Conservation (phyloP, 2,113 vertebrate species). For the Sinocyclocheilus grahami region DNA sequence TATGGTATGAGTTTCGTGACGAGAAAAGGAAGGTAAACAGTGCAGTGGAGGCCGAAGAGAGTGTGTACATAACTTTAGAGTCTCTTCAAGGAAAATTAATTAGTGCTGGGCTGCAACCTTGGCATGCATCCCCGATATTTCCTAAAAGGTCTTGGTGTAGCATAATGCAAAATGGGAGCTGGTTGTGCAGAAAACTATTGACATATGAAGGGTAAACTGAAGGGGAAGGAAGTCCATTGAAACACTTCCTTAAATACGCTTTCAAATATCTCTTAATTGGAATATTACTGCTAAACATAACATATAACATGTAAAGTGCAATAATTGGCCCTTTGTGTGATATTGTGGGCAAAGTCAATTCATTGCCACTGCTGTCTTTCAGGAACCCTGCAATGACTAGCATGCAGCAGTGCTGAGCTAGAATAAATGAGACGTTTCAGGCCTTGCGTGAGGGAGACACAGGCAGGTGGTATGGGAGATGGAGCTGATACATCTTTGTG, state of each 20-base stretch:
- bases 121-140: conserved; percentile 63
- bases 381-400: conserved; percentile 69
- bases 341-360: conserved; percentile 54
- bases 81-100: conserved; percentile 66
- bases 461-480: conserved; percentile 48
- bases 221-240: conserved; percentile 61
- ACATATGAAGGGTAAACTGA: conserved; percentile 65
- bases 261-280: conserved; percentile 65
- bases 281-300: conserved; percentile 68
- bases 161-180: conserved; percentile 60
- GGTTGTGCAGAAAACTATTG: conserved; percentile 69
- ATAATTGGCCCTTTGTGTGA: conserved; percentile 61
- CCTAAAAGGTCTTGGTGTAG: conserved; percentile 60
- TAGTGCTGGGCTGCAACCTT: conserved; percentile 72
- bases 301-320: conserved; percentile 53
- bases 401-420: conserved; percentile 61
- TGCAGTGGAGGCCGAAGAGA: background rate
- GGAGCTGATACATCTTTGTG: conserved; percentile 67
- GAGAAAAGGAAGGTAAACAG: background rate
- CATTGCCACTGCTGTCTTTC: conserved; percentile 62
- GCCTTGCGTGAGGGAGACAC: conserved; percentile 41
- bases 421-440: conserved; percentile 71
- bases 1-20: background rate
- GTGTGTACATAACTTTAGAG: background rate
- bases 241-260: conserved; percentile 62